Percentiles rank a stretch among this genome's conserved stretches.
These are phyloP conservation scores for Tonatia bakeri DNA, from an alignment of 2,113 vertebrate species.

Conservation along the genomic window DNA sequence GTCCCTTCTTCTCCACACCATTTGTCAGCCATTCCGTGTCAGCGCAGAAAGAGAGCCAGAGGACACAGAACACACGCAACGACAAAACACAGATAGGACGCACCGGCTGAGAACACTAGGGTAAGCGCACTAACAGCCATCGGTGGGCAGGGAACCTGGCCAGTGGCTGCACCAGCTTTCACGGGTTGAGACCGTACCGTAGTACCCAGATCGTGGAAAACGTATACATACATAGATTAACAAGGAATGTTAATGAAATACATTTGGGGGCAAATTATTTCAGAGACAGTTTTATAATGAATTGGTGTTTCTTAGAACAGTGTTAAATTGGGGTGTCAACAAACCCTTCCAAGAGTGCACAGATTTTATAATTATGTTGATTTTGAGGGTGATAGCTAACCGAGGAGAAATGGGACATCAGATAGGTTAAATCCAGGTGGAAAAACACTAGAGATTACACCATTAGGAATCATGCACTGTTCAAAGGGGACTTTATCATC, in stretches of 20 bases:
- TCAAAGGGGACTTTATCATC: too few species aligned
- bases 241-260: background rate
- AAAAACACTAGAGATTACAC: background rate
- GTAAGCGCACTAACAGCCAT: rapidly evolving
- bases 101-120: background rate
- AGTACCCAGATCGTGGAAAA: background rate
- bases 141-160: rapidly evolving
- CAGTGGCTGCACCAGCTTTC: background rate
- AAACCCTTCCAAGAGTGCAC: background rate
- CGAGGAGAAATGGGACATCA: background rate
- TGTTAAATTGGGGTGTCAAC: background rate
- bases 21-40: background rate
- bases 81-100: rapidly evolving
- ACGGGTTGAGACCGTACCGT: background rate
- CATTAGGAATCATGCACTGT: background rate
- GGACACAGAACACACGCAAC: background rate
- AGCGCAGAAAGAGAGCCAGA: background rate
- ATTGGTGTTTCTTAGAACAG: background rate
- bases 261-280: background rate
- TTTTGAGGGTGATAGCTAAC: background rate
- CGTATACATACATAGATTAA: background rate
- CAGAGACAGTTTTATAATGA: background rate
- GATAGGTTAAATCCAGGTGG: background rate
- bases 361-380: rapidly evolving
- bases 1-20: background rate